Percentiles rank a stretch among this genome's conserved stretches.
phyloP scores from a whole-genome alignment of 2,113 vertebrate genomes.

The Chaetura pelagica region DNA sequence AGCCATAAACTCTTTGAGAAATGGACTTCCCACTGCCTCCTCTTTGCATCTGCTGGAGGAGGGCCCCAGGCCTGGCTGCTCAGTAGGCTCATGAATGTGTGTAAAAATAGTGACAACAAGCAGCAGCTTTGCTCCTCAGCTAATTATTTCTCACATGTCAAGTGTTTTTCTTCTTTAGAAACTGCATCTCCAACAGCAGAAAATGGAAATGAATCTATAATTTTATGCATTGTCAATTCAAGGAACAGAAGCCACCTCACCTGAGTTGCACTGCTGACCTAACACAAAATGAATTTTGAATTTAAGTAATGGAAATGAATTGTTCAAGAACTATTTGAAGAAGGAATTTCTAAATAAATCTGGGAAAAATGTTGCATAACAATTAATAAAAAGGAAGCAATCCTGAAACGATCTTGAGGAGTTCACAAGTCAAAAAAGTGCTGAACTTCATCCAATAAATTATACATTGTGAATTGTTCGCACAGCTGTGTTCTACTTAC shows the following conservation, averaged over 20 bases:
- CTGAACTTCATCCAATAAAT: constrained; percentile 52
- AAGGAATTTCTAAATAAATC: background rate
- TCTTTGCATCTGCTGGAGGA: background rate
- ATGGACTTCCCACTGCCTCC: background rate
- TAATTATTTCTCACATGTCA: background rate
- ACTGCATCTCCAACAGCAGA: background rate
- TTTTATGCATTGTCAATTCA: background rate
- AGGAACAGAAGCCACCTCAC: background rate
- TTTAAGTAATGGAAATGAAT: background rate
- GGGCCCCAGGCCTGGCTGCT: background rate
- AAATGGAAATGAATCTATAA: background rate
- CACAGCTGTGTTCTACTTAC: constrained; percentile 49
- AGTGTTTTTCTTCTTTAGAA: background rate
- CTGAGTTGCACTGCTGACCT: background rate
- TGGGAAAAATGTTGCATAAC: background rate
- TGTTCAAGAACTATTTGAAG: background rate
- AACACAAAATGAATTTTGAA: background rate
- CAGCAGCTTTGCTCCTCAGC: background rate
- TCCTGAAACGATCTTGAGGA: background rate
- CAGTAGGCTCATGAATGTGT: background rate
- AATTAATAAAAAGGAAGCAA: background rate
- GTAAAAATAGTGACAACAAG: background rate
- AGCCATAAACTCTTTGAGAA: constrained; percentile 15
- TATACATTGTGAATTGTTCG: constrained; percentile 18
- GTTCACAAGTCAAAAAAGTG: constrained; percentile 15